Conservation (phyloP, 2,797 vertebrate genomes). For the Pseudopleuronectes americanus region DNA sequence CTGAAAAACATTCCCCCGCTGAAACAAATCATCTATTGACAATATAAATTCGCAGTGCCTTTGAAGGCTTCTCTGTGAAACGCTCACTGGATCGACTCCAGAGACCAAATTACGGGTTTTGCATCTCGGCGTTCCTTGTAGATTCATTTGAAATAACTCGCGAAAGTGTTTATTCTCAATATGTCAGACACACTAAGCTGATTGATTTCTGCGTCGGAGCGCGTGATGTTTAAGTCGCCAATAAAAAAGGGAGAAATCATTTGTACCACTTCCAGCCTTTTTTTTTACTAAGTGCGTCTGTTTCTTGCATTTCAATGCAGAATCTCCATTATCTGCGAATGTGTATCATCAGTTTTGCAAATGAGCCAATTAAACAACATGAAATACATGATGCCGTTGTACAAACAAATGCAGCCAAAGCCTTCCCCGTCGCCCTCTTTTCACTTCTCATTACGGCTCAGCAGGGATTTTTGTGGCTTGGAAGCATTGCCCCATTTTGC, state of each 20-base stretch:
- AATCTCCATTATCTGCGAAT: slow-evolving; percentile 41
- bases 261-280: slow-evolving; percentile 24
- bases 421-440: slow-evolving; percentile 35
- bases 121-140: slow-evolving; percentile 32
- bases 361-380: slow-evolving; percentile 68
- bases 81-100: slow-evolving; percentile 40
- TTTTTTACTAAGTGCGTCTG: slow-evolving; percentile 5
- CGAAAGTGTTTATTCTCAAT: slow-evolving; percentile 14
- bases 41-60: slow-evolving; percentile 47
- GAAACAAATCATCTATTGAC: slow-evolving; percentile 65
- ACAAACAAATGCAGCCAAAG: slow-evolving; percentile 54
- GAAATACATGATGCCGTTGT: slow-evolving; percentile 39
- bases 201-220: slow-evolving; percentile 3
- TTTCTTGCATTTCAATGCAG: slow-evolving; percentile 34
- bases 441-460: slow-evolving; percentile 65
- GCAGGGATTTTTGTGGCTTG: slow-evolving; percentile 48
- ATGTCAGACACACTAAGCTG: slow-evolving; percentile 12
- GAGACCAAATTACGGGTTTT: slow-evolving; percentile 61
- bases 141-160: slow-evolving; percentile 2
- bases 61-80: slow-evolving; percentile 47
- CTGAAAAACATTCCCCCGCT: slow-evolving; percentile 41
- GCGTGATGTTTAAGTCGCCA: slow-evolving; percentile 3
- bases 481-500: slow-evolving; percentile 40
- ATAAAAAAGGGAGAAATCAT: slow-evolving; percentile 23
- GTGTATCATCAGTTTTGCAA: slow-evolving; percentile 65